These are phyloP conservation scores for Agrochola litura DNA, from an alignment of 2,888 invertebrate genomes.

Conservation along the genomic window DNA sequence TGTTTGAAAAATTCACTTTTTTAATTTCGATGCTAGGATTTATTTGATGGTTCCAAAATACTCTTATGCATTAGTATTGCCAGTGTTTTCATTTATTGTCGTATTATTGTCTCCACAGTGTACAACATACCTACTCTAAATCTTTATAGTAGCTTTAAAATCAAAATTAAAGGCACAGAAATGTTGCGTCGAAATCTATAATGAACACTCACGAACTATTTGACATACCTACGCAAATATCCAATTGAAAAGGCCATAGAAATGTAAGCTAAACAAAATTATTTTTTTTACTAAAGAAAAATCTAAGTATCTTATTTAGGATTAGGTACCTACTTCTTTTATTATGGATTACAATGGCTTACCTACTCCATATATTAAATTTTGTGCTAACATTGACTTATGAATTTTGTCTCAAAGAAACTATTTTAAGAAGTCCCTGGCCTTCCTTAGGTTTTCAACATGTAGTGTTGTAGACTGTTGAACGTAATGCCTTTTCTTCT, in stretches of 20 bases:
- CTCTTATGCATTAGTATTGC: too few species aligned
- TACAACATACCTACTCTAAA: background rate
- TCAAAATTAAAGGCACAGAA: background rate
- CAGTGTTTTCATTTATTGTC: too few species aligned
- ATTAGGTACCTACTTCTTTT: background rate
- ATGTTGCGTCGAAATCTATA: background rate
- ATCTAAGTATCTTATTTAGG: background rate
- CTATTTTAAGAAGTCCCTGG: slow-evolving; percentile 17
- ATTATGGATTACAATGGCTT: background rate
- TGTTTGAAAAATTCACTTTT: too few species aligned
- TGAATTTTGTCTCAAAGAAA: background rate
- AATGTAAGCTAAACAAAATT: background rate
- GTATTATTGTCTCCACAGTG: too few species aligned
- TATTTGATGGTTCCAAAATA: too few species aligned
- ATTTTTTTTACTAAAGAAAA: background rate
- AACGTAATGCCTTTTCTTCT: slow-evolving; percentile 13
- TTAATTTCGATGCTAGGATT: too few species aligned
- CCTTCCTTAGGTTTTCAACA: slow-evolving; percentile 4
- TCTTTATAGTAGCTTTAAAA: background rate
- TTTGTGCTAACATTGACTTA: background rate
- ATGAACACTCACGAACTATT: background rate
- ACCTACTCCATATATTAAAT: background rate
- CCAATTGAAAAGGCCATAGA: background rate
- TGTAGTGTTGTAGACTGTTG: background rate
- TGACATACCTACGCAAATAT: background rate